Evolutionary conservation across 2,113 vertebrate genomes (phyloP).

Genomic region (Labeo catla): DNA sequence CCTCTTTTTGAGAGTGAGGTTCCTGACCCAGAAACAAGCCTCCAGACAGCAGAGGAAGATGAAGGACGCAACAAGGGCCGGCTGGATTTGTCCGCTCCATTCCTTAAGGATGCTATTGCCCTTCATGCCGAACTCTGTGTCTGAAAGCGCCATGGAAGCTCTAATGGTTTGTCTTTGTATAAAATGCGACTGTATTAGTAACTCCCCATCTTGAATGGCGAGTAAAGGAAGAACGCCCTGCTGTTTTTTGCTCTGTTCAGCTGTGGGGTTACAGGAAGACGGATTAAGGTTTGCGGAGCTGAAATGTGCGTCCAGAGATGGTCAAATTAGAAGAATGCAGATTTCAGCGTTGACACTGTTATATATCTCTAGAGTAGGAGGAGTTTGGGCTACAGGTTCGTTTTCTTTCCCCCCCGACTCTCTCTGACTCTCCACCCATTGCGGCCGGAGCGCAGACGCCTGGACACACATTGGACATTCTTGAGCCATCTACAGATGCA

Average conservation of each 20-base stretch:
- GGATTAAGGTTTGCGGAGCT: background rate
- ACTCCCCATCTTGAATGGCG: background rate
- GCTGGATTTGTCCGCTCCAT: conserved; percentile 72
- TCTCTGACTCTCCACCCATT: conserved; percentile 68
- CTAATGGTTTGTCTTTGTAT: background rate
- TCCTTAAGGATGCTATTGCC: conserved; percentile 52
- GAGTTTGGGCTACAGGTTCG: conserved; percentile 67
- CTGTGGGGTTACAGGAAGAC: background rate
- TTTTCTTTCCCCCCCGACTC: conserved; percentile 24
- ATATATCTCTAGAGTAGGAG: conserved; percentile 76
- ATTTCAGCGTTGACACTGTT: conserved; percentile 67
- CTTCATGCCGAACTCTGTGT: conserved; percentile 50
- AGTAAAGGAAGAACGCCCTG: background rate
- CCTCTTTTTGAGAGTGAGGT: conserved; percentile 61
- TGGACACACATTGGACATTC: conserved; percentile 27
- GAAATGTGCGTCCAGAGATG: conserved; percentile 53
- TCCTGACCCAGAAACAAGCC: conserved; percentile 63
- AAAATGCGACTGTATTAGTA: background rate
- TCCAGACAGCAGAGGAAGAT: conserved; percentile 72
- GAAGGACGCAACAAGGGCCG: conserved; percentile 6
- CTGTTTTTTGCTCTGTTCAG: background rate
- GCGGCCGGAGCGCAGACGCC: conserved; percentile 63
- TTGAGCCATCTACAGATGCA: background rate
- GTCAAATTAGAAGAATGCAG: conserved; percentile 59
- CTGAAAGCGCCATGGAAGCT: conserved; percentile 61